These are phyloP conservation scores for Trichogramma dendrolimi DNA, from an alignment of 2,888 invertebrate genomes.

Conservation along the genomic window DNA sequence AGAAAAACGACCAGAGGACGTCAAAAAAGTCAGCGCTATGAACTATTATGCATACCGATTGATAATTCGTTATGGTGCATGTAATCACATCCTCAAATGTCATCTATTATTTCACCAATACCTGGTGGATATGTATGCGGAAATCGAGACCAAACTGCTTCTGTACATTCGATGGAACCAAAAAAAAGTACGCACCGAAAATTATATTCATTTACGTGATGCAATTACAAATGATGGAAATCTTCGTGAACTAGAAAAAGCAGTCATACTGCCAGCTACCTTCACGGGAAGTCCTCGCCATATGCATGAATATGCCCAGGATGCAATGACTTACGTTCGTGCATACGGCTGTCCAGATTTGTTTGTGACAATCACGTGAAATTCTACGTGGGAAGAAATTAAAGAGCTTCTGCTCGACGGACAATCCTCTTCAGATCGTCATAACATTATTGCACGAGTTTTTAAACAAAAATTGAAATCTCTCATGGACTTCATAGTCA, in stretches of 20 bases:
- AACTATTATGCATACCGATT: constrained; percentile 29
- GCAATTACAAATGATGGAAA: constrained; percentile 34
- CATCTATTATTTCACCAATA: constrained; percentile 42
- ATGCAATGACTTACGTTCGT: constrained; percentile 42
- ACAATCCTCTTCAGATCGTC: constrained; percentile 33
- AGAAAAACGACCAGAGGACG: constrained; percentile 28
- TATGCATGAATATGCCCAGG: constrained; percentile 45
- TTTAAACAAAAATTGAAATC: constrained; percentile 35
- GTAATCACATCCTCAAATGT: constrained; percentile 37
- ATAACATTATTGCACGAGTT: constrained; percentile 36
- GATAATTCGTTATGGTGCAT: constrained; percentile 36
- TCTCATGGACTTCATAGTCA: constrained; percentile 27
- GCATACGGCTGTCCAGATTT: constrained; percentile 43
- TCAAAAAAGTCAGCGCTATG: constrained; percentile 36
- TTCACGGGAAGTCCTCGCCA: constrained; percentile 43
- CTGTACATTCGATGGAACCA: constrained; percentile 40
- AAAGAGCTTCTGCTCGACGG: constrained; percentile 27
- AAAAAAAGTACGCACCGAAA: constrained; percentile 38
- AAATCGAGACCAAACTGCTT: constrained; percentile 45
- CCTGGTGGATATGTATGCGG: constrained; percentile 46
- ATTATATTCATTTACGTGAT: constrained; percentile 40
- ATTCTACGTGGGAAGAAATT: constrained; percentile 42
- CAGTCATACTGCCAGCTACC: constrained; percentile 37
- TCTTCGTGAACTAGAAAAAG: constrained; percentile 31
- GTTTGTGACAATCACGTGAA: constrained; percentile 44